Conservation (phyloP, 2,113 vertebrate genomes). For the Pangasianodon hypophthalmus region DNA sequence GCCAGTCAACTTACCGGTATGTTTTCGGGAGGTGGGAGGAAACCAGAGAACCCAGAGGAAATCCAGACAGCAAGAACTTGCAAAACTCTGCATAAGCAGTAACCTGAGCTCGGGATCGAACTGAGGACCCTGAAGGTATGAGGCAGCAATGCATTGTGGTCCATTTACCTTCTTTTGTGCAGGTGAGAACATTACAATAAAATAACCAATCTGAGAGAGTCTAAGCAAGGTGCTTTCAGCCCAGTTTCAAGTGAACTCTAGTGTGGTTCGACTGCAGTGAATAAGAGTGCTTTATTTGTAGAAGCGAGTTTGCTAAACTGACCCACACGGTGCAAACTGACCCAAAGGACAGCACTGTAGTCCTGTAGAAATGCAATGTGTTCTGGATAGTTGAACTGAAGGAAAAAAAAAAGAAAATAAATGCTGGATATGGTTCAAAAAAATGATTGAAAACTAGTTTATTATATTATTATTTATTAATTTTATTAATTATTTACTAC, state of each 20-base stretch:
- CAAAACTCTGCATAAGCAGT: background rate
- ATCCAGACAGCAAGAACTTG: background rate
- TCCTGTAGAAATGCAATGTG: background rate
- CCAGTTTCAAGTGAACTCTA: background rate
- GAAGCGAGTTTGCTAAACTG: background rate
- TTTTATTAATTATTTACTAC: background rate
- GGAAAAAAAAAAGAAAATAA: background rate
- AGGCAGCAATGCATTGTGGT: background rate
- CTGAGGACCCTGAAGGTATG: background rate
- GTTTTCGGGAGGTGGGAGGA: background rate
- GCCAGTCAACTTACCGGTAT: background rate
- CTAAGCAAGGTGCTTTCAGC: background rate
- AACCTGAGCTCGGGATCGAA: background rate
- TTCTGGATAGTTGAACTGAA: background rate
- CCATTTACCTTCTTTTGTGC: background rate
- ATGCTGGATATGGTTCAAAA: background rate
- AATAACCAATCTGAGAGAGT: background rate
- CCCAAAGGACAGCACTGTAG: background rate
- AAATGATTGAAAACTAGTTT: background rate
- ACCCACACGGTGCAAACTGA: background rate
- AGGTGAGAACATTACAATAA: background rate
- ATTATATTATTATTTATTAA: background rate
- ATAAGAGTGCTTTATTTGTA: background rate
- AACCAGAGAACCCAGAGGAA: background rate
- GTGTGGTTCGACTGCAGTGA: background rate